phyloP scores from a whole-genome alignment of 2,113 vertebrate species.

The Mirounga angustirostris region DNA sequence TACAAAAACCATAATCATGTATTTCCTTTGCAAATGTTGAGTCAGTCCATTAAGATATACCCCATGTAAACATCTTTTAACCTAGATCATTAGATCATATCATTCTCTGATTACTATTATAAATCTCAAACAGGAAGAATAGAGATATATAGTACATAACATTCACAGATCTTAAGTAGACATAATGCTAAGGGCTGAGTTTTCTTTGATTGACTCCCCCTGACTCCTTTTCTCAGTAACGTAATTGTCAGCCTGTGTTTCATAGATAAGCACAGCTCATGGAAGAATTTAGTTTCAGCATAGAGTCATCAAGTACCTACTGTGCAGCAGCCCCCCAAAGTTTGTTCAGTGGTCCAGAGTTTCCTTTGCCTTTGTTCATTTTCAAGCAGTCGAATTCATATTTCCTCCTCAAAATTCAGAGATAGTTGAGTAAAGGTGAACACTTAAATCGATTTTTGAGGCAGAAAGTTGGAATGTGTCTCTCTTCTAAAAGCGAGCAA shows the following conservation, averaged over 20 bases:
- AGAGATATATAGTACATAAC: fast-evolving
- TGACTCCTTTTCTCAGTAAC: not conserved
- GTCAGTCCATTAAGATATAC: not conserved
- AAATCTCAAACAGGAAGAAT: constrained; percentile 6
- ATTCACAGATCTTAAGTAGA: not conserved
- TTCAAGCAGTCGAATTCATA: not conserved
- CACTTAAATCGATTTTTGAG: constrained; percentile 38
- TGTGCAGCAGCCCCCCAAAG: not conserved
- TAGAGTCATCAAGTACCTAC: not conserved
- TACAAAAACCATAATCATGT: constrained; percentile 30
- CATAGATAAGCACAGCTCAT: not conserved
- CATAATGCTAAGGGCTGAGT: too few relatives aligned
- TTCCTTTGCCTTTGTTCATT: not conserved
- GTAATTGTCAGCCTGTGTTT: not conserved
- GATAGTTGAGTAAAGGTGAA: not conserved
- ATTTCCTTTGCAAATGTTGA: constrained; percentile 48
- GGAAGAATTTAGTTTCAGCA: not conserved
- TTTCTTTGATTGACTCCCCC: not conserved
- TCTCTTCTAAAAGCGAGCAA: constrained; percentile 55
- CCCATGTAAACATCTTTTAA: not conserved
- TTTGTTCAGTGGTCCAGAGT: not conserved
- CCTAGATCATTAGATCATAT: not conserved
- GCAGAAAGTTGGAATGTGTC: not conserved
- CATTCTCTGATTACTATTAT: not conserved
- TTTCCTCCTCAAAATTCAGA: constrained; percentile 50